Evolutionary conservation across 2,888 invertebrate genomes (phyloP).

Genomic region (Boloria euphrosyne): DNA sequence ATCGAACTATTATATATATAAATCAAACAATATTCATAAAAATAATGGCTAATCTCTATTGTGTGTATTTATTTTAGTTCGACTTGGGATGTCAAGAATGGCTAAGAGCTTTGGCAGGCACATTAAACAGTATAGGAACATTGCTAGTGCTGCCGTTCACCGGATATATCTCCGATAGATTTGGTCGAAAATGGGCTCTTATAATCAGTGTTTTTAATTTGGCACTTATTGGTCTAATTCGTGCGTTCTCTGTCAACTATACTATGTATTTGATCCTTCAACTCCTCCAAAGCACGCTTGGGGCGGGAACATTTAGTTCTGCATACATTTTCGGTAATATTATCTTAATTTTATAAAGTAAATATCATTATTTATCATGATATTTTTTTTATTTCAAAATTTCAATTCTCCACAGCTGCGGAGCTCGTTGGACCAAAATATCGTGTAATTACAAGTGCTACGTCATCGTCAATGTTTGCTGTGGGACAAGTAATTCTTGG

Average conservation of each 20-base stretch:
- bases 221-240: slow-evolving; percentile 56
- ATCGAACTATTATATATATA: no score
- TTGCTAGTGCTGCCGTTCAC: slow-evolving; percentile 84
- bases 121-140: slow-evolving; percentile 84
- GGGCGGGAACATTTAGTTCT: slow-evolving; percentile 67
- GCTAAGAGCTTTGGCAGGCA: slow-evolving; percentile 85
- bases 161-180: slow-evolving; percentile 84
- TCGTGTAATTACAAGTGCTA: slow-evolving; percentile 86
- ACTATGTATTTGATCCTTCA: slow-evolving; percentile 66
- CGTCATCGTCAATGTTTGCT: slow-evolving; percentile 87
- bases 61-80: slow-evolving; percentile 62
- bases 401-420: slow-evolving; percentile 56
- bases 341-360: background rate
- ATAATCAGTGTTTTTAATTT: slow-evolving; percentile 54
- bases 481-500: slow-evolving; percentile 87
- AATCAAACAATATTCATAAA: no score
- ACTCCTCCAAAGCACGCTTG: slow-evolving; percentile 64
- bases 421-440: slow-evolving; percentile 89
- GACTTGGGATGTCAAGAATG: slow-evolving; percentile 82
- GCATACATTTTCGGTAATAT: slow-evolving; percentile 52
- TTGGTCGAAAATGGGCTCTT: slow-evolving; percentile 65
- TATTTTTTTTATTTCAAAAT: background rate
- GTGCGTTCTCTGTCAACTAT: slow-evolving; percentile 78
- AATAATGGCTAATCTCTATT: no score
- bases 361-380: background rate